A percentile compares a stretch with the other conserved stretches of the same genome.
phyloP scores from a whole-genome alignment of 1,140 invertebrate genomes.

The Rhopalosiphum padi region DNA sequence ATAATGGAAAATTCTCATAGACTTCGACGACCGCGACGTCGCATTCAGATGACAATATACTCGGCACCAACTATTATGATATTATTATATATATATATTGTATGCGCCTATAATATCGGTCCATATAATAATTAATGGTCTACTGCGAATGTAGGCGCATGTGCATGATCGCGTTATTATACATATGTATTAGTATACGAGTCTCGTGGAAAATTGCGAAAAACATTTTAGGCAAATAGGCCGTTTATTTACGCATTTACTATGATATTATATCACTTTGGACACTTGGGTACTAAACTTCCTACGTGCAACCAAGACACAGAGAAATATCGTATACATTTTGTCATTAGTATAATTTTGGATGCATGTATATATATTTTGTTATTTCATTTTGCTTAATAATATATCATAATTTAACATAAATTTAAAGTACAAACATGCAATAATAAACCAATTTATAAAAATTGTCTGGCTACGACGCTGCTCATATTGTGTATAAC shows the following conservation, averaged over 20 bases:
- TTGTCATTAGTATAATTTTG: too few relatives aligned
- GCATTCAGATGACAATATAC: not conserved
- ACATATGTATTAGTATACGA: not conserved
- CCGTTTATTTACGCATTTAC: not conserved
- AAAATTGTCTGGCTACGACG: too few relatives aligned
- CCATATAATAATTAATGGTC: constrained; percentile 6
- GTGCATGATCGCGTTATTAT: not conserved
- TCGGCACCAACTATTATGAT: not conserved
- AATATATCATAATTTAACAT: too few relatives aligned
- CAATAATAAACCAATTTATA: too few relatives aligned
- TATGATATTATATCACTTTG: too few relatives aligned
- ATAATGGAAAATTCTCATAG: constrained; percentile 16
- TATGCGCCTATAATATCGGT: not conserved
- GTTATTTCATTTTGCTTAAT: too few relatives aligned
- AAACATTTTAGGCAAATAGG: not conserved
- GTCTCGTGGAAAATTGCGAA: not conserved
- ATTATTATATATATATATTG: not conserved
- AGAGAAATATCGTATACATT: too few relatives aligned
- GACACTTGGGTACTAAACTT: too few relatives aligned
- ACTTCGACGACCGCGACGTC: not conserved
- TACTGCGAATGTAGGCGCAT: not conserved
- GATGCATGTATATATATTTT: too few relatives aligned
- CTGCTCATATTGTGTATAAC: too few relatives aligned
- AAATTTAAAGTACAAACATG: too few relatives aligned
- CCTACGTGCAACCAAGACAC: too few relatives aligned